Evolutionary conservation across 2,113 vertebrate species (phyloP).

Genomic region (Motacilla tschutschensis): DNA sequence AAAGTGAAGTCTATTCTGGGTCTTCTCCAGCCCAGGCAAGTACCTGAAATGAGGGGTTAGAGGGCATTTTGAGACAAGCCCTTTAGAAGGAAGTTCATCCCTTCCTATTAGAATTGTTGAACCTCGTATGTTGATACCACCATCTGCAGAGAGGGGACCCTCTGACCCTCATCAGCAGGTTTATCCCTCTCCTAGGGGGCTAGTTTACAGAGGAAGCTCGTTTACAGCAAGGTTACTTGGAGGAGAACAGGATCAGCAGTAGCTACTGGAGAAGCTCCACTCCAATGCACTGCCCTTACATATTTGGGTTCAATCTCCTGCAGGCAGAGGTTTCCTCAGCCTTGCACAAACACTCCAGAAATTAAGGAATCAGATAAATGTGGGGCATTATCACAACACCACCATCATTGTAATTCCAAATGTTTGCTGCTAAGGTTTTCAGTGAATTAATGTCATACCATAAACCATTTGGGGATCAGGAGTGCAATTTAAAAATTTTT

Average conservation of each 20-base stretch:
- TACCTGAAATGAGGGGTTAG: background rate
- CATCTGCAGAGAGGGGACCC: background rate
- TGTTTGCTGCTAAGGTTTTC: background rate
- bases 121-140: background rate
- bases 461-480: background rate
- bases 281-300: fast-evolving
- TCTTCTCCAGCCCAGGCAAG: background rate
- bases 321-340: background rate
- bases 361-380: background rate
- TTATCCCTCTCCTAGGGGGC: background rate
- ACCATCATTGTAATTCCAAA: background rate
- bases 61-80: background rate
- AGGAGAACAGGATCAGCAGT: background rate
- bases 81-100: background rate
- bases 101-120: background rate
- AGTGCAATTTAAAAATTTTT: background rate
- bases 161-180: background rate
- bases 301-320: background rate
- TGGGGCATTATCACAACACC: background rate
- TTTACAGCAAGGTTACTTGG: background rate
- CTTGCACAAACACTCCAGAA: background rate
- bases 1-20: background rate
- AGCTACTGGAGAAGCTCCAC: background rate
- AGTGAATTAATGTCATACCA: background rate
- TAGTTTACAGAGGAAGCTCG: background rate